Evolutionary conservation across 1,140 invertebrate genomes (phyloP), one percentile per base, ranked within the genome.

Genomic region (Mya arenaria): DNA sequence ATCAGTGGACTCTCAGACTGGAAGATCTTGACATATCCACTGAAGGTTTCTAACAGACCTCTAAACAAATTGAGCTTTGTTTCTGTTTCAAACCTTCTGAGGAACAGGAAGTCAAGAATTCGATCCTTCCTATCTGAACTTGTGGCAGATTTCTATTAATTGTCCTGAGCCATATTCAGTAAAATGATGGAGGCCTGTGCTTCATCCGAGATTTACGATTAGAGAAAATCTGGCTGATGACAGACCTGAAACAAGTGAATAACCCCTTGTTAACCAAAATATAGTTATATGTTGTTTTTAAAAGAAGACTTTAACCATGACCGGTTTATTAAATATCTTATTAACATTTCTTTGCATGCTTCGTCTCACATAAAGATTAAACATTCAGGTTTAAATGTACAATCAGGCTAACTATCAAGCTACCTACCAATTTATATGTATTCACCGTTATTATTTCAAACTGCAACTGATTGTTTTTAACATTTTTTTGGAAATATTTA

Each of bases 201-300:
- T 30, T 60, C 56, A 60, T 60, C 56, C 13, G 56, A 60, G 8
- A 60, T 30, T 30, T 60, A 60, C 23, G 10, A 60, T 60, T 15
- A 10, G 56, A 13, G 25, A 60, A 60, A 8, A 60, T 10, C 56
- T 23, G 56, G 56, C 52, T 73, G 23, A 73, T 23, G 4, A 73
- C 1, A 15, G 48, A 73, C 28, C 69, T 73, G 69, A 73, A 73
- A 73, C 17, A 10, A 39, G n/a, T n/a, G n/a, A n/a, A n/a, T n/a
- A n/a, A n/a, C n/a, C n/a, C n/a, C n/a, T n/a, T n/a, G n/a, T n/a
- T n/a, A n/a, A n/a, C n/a, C n/a, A n/a, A n/a, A n/a, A n/a, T n/a
- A n/a, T n/a, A n/a, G n/a, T n/a, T n/a, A n/a, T n/a, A n/a, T n/a
- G n/a, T n/a, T n/a, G n/a, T n/a, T n/a, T n/a, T n/a, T n/a, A n/a